Percentiles rank a stretch among this genome's conserved stretches.
Conservation (phyloP, 1,140 invertebrate genomes). For the Brachionus calyciflorus region DNA sequence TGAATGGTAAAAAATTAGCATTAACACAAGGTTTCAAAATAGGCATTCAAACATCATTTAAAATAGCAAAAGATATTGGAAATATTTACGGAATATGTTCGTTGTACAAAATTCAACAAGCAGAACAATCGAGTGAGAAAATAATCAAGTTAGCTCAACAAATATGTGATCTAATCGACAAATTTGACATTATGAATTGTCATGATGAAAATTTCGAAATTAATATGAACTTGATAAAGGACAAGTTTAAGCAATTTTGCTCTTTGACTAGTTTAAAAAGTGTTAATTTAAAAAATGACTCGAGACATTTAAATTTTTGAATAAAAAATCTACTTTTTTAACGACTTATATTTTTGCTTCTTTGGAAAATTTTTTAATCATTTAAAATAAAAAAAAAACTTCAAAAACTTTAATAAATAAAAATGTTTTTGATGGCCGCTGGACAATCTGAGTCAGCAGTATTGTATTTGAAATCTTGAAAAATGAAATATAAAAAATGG, state of each 20-base stretch:
- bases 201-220: neutral
- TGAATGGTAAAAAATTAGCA: conserved; percentile 27
- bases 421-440: too few species aligned
- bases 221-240: neutral
- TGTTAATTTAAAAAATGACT: neutral
- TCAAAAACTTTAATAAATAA: too few species aligned
- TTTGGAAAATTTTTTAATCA: too few species aligned
- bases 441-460: too few species aligned
- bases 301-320: conserved; percentile 26
- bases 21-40: conserved; percentile 39
- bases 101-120: neutral
- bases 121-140: conserved; percentile 4
- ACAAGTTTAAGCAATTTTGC: conserved; percentile 42
- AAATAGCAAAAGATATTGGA: conserved; percentile 18
- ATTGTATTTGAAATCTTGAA: too few species aligned
- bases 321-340: too few species aligned
- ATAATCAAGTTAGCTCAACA: neutral
- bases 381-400: too few species aligned
- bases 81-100: neutral
- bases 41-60: conserved; percentile 8
- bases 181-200: conserved; percentile 27
- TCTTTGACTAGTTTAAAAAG: neutral
- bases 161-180: neutral
- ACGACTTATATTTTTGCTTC: too few species aligned
- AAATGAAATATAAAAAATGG: too few species aligned